phyloP scores from a whole-genome alignment of 2,113 vertebrate species.

The Ivindomyrus marchei region DNA sequence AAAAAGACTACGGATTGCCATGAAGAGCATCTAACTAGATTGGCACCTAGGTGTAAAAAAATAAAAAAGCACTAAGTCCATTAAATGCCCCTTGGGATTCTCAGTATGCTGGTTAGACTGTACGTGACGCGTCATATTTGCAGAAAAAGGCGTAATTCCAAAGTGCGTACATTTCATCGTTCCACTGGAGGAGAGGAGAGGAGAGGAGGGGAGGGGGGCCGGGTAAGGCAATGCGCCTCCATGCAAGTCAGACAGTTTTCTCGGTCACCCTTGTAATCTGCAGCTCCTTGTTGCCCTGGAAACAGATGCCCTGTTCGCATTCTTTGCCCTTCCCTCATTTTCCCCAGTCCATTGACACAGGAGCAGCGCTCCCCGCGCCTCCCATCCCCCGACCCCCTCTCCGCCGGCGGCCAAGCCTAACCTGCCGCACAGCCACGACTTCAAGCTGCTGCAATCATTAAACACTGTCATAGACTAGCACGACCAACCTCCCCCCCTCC shows the following conservation, averaged over 20 bases:
- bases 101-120: not conserved
- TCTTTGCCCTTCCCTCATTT: slow-evolving; percentile 24
- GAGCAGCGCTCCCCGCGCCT: not conserved
- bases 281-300: slow-evolving; percentile 34
- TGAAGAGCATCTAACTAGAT: not conserved
- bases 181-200: not conserved
- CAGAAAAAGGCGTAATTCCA: not conserved
- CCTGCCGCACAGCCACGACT: slow-evolving; percentile 19
- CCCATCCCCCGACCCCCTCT: not conserved
- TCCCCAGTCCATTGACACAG: slow-evolving; percentile 2
- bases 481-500: not conserved
- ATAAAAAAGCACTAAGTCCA: not conserved
- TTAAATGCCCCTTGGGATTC: not conserved
- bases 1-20: not conserved
- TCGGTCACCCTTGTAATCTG: slow-evolving; percentile 23
- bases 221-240: not conserved
- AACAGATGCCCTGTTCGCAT: slow-evolving; percentile 31
- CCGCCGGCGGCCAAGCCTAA: slow-evolving; percentile 1
- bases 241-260: slow-evolving; percentile 13
- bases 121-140: not conserved
- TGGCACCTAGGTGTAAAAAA: not conserved
- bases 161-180: not conserved
- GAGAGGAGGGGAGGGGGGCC: not conserved
- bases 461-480: slow-evolving; percentile 29
- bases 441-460: slow-evolving; percentile 34